Base-by-base conservation (phyloP, 2,113 vertebrate species). In the Argyrosomus japonicus region DNA sequence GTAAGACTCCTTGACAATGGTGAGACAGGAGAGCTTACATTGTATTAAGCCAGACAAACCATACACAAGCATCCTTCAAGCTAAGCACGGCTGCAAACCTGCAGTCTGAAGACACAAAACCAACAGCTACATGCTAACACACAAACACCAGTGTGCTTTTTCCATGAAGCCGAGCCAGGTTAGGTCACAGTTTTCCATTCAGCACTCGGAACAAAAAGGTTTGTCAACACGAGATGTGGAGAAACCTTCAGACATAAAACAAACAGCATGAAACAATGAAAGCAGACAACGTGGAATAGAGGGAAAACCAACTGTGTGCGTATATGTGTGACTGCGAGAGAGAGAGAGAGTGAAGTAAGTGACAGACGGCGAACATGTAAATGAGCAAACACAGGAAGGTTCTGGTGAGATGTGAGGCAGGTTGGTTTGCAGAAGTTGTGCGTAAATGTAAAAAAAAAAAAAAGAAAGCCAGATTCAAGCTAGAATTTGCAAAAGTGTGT, bases 21-120 rank as follows among this genome's bases (percentile, higher is more conserved):
- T 60, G 86, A 91, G 89, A 93, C 89, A 89, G 85, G 80, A 88
- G 81, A 91, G 93, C 93, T 93, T 92, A 92, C 88, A 87, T 86
- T 92, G 75, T 88, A 90, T 90, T 93, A 89, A 89, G 87, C 19
- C 91, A 88, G 88, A 86, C 81, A 82, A 86, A 88, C 76, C 43
- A 81, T 86, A 89, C 88, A 90, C 87, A 82, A 86, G 93, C 87
- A 86, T 90, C 90, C 90, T 88, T 91, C 90, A 92, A 68, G 81
- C 77, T 84, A 70, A 82, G 88, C 64, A 23, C 69, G 6, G 69
- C 75, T 53, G 72, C 82, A 51, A 88, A 85, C 86, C 69, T 72
- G 88, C 65, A 2, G 14, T 48, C 75, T 73, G 72, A 78, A 0
- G 36, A 72, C 69, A 27, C 58, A 71, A 18, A 67, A 51, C 58